Base-by-base conservation (phyloP, 2,797 vertebrate genomes). In the Xiphorhynchus erythropygius region DNA sequence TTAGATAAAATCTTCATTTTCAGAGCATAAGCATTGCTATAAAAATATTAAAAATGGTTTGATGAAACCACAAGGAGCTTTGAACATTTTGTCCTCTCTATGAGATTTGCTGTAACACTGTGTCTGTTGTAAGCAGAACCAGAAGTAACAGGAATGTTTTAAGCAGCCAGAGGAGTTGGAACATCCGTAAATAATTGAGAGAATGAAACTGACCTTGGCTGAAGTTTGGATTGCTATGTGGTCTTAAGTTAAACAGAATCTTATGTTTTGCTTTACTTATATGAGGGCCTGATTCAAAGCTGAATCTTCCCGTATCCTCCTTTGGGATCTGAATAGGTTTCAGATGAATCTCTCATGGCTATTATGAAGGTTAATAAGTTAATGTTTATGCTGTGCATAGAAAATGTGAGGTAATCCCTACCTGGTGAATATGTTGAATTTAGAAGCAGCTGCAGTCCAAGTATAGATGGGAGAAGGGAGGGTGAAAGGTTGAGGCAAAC, bases 71-170 rank as follows among this genome's bases (percentile, higher is more conserved):
- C 47, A 90, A 39, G 30, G 35, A 76, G 14, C 21, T 25, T 44
- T 78, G 85, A 91, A 82, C 5, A 1, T 89, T 84, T 87, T 91
- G 35, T 87, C 30, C 65, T 82, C 14, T 75, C 47, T 55, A 1
- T 28, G 47, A 42, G 67, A 60, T 63, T 80, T 49, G 27, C 62
- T 92, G 39, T 67, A 86, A 84, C 12, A 2, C 41, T 67, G 6
- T 18, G 50, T 30, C 8, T 3, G 7, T 52, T 82, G 33, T 73
- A 86, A 89, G 52, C 68, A 93, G 89, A 93, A 77, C 56, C 78
- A 93, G 64, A 90, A 90, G 70, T 71, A 86, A 63, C 28, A 82
- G 75, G 88, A 90, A 76, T 63, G 10, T 78, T 91, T 92, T 44
- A 63, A 91, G 63, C 15, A 92, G 44, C n/a, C 44, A 74, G 67